Percentiles rank a stretch among this genome's conserved stretches.
Evolutionary conservation across 2,113 vertebrate genomes (phyloP).

Genomic region (Centropus unirufus): DNA sequence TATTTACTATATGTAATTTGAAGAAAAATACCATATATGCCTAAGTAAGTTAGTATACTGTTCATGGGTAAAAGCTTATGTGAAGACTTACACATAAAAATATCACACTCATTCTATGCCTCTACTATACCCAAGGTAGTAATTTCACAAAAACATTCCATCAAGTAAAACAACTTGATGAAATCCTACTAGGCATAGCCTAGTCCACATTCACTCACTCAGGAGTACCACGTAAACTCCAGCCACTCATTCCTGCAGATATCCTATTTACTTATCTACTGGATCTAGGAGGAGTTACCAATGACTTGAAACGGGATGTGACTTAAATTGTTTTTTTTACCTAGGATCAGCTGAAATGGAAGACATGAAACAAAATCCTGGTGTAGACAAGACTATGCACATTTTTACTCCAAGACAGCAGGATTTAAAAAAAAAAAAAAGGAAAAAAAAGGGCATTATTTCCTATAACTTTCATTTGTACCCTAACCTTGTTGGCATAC

Average conservation of each 20-base stretch:
- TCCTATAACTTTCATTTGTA: background rate
- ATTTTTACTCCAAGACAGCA: background rate
- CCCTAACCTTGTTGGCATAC: background rate
- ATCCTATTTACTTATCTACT: background rate
- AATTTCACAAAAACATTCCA: background rate
- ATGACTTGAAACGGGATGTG: fast-evolving
- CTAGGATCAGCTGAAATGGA: background rate
- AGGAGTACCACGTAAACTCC: fast-evolving
- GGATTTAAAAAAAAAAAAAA: background rate
- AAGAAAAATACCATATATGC: background rate
- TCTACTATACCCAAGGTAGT: background rate
- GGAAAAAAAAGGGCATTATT: background rate
- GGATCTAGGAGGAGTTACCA: background rate
- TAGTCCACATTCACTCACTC: background rate
- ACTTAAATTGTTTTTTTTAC: background rate
- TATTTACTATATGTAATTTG: background rate
- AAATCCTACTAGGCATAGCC: background rate
- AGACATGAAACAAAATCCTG: background rate
- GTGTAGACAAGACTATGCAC: background rate
- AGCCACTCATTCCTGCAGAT: background rate
- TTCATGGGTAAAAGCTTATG: background rate
- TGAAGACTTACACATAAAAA: background rate
- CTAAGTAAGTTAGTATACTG: background rate
- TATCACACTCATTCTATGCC: background rate
- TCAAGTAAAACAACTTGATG: background rate